A percentile compares a stretch with the other conserved stretches of the same genome.
Conservation (phyloP, 2,888 invertebrate genomes). For the Muschampia plurimacula region DNA sequence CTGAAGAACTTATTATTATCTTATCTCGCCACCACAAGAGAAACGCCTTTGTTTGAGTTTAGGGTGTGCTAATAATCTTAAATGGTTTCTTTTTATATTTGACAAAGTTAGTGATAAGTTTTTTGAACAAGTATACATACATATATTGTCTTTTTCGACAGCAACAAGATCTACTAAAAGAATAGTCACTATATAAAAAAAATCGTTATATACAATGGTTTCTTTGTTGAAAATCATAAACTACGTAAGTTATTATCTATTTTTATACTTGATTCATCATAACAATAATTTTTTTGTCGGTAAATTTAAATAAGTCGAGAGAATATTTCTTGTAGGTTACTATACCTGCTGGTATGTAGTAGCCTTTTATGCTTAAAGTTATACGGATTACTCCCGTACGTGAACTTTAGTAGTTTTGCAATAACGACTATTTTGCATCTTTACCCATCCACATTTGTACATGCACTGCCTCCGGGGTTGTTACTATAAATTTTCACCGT, state of each 20-base stretch:
- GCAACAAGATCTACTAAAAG: no score
- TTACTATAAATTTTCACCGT: conserved; percentile 27
- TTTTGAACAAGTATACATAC: not conserved
- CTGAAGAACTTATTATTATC: conserved; percentile 43
- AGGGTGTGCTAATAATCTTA: conserved; percentile 55
- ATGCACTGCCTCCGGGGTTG: conserved; percentile 5
- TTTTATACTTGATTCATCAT: no score
- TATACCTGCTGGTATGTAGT: no score
- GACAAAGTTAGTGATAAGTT: conserved; percentile 43
- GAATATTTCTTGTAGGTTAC: no score
- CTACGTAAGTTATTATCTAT: no score
- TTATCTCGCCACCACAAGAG: conserved; percentile 53
- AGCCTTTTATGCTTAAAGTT: no score
- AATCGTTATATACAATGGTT: no score
- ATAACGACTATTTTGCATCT: conserved; percentile 7
- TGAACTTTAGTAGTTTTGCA: not conserved
- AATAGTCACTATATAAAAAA: no score
- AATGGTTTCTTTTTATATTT: conserved; percentile 62
- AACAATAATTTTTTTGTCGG: no score
- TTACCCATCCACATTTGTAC: conserved; percentile 27
- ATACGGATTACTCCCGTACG: not conserved
- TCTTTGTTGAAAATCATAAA: no score
- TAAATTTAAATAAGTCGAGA: no score
- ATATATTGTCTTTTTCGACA: no score
- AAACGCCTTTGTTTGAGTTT: conserved; percentile 59